Evolutionary conservation across 2,113 vertebrate genomes (phyloP).

Genomic region (Ailuropoda melanoleuca): DNA sequence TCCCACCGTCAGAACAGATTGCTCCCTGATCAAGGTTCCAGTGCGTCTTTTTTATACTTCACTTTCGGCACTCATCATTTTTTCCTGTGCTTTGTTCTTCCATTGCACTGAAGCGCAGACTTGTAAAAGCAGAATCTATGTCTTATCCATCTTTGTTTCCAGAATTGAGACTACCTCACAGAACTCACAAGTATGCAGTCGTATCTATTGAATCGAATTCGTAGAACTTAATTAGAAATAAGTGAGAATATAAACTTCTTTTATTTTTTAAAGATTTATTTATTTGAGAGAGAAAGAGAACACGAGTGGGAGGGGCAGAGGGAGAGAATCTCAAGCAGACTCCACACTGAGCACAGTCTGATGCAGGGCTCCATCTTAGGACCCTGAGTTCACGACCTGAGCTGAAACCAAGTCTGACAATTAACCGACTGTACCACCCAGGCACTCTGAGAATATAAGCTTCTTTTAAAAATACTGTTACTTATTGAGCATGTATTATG

Average conservation of each 20-base stretch:
- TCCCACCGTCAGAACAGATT: neutral
- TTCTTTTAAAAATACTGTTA: neutral
- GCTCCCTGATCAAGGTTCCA: neutral
- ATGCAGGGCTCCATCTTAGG: neutral
- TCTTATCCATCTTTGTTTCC: neutral
- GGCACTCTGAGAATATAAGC: neutral
- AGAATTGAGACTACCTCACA: neutral
- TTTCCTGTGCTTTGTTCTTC: neutral
- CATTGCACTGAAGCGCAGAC: neutral
- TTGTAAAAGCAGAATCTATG: neutral
- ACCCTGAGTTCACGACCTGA: neutral
- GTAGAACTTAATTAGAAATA: neutral
- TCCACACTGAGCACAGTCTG: neutral
- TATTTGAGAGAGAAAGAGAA: neutral
- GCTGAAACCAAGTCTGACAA: neutral
- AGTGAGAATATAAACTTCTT: neutral
- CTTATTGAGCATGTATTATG: neutral
- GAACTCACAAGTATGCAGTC: neutral
- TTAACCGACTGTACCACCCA: neutral
- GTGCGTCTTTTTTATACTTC: neutral
- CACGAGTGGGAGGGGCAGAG: neutral
- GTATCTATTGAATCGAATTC: neutral
- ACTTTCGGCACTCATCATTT: neutral
- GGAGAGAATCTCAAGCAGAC: neutral
- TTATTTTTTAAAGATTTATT: neutral